These are phyloP conservation scores for Melanaphis sacchari DNA, from an alignment of 1,140 invertebrate genomes.

Conservation along the genomic window DNA sequence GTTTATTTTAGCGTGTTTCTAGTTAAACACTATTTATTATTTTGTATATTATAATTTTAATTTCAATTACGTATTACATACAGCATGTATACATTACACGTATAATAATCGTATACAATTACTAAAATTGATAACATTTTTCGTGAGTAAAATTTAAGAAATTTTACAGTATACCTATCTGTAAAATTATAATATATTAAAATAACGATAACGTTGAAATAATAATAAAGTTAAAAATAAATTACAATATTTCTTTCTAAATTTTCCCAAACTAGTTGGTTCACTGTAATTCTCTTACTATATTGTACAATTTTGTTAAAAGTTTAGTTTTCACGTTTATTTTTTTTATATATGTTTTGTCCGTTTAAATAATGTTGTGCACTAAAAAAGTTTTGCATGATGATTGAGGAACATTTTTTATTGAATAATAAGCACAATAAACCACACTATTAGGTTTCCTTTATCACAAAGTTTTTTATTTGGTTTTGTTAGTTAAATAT, in stretches of 20 bases:
- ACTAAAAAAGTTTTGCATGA: background rate
- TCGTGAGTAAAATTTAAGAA: background rate
- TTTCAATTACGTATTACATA: background rate
- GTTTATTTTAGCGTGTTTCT: background rate
- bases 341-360: background rate
- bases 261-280: background rate
- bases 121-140: background rate
- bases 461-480: background rate
- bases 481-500: slow-evolving; percentile 10
- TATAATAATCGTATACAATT: background rate
- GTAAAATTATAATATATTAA: background rate
- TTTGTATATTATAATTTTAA: background rate
- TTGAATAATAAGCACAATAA: background rate
- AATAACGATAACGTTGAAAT: background rate
- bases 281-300: background rate
- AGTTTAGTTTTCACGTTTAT: background rate
- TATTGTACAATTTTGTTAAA: background rate
- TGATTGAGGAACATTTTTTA: background rate
- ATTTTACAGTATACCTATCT: background rate
- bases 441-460: slow-evolving; percentile 10
- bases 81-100: background rate
- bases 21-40: too few relatives aligned
- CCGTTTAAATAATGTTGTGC: slow-evolving; percentile 9
- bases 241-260: background rate
- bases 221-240: background rate